phyloP scores from a whole-genome alignment of 2,113 vertebrate genomes.

The Coptodon bakossiorum region DNA sequence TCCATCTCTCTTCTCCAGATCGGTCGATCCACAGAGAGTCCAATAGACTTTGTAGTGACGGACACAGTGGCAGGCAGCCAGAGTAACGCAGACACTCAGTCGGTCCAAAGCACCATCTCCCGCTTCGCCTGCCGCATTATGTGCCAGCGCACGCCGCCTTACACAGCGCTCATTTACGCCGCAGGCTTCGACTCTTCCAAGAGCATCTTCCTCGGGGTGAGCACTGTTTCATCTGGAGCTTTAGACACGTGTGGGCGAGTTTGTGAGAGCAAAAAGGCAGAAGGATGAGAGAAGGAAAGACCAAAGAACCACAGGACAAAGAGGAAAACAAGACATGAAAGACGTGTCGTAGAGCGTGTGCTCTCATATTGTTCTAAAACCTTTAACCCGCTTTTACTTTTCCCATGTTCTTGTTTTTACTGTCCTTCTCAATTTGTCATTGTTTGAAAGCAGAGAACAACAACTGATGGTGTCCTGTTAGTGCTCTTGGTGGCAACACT shows the following conservation, averaged over 20 bases:
- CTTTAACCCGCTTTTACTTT: neutral
- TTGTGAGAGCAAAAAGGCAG: neutral
- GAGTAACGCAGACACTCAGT: constrained; percentile 90
- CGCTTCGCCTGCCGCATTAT: constrained; percentile 97
- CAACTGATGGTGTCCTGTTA: neutral
- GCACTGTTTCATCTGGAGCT: neutral
- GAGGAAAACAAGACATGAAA: neutral
- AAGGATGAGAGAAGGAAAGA: neutral
- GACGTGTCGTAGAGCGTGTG: neutral
- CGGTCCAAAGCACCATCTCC: constrained; percentile 98
- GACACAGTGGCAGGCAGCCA: constrained; percentile 95
- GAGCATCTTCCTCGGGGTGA: constrained; percentile 99
- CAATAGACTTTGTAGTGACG: constrained; percentile 97
- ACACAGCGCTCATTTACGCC: constrained; percentile 94
- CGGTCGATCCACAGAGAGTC: constrained; percentile 94
- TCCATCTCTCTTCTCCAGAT: constrained; percentile 73
- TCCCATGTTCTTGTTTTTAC: neutral
- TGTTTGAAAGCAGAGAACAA: neutral
- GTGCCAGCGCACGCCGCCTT: constrained; percentile 91
- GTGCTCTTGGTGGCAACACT: neutral
- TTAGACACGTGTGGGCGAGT: neutral
- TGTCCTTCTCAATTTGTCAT: neutral
- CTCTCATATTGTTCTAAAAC: neutral
- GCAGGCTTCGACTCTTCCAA: constrained; percentile 98
- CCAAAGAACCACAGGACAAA: neutral